Percentiles rank a stretch among this genome's conserved stretches.
These are phyloP conservation scores for Scelioninae gen. 1 DNA, from an alignment of 2,888 invertebrate genomes.

Conservation along the genomic window DNA sequence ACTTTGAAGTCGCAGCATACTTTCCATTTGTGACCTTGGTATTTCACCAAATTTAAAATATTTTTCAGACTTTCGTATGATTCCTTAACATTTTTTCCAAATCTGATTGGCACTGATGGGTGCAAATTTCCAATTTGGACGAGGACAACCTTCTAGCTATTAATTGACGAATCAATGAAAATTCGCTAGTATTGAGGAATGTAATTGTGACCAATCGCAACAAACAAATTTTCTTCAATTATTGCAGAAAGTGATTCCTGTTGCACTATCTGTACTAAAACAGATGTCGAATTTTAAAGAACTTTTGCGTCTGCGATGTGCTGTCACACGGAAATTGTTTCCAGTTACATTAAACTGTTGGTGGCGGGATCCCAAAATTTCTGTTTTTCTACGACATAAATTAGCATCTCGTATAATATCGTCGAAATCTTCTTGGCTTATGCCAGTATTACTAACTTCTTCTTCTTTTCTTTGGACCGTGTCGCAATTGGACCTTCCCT, in stretches of 20 bases:
- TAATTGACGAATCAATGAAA: not conserved
- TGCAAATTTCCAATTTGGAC: not conserved
- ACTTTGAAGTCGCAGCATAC: conserved; percentile 29
- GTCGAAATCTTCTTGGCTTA: not conserved
- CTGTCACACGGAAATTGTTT: no score
- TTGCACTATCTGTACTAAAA: not conserved
- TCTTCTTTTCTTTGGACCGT: no score
- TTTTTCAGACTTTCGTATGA: conserved; percentile 4
- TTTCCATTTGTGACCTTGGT: conserved; percentile 11
- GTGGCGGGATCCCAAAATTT: not conserved
- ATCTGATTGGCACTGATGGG: conserved; percentile 18
- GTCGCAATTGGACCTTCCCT: no score
- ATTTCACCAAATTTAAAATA: conserved; percentile 4
- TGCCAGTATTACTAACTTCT: not conserved
- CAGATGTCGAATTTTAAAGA: not conserved
- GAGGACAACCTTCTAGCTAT: not conserved
- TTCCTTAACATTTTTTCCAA: conserved; percentile 2
- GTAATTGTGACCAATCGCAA: not conserved
- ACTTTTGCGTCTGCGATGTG: no score
- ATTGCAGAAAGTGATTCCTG: not conserved
- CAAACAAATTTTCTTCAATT: not conserved
- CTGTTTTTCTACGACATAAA: not conserved
- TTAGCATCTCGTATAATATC: not conserved
- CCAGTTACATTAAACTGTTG: not conserved
- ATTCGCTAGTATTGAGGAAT: not conserved